These are phyloP conservation scores for Flabesymbios commensalis DNA, from an alignment of 2,888 invertebrate genomes.

Conservation along the genomic window DNA sequence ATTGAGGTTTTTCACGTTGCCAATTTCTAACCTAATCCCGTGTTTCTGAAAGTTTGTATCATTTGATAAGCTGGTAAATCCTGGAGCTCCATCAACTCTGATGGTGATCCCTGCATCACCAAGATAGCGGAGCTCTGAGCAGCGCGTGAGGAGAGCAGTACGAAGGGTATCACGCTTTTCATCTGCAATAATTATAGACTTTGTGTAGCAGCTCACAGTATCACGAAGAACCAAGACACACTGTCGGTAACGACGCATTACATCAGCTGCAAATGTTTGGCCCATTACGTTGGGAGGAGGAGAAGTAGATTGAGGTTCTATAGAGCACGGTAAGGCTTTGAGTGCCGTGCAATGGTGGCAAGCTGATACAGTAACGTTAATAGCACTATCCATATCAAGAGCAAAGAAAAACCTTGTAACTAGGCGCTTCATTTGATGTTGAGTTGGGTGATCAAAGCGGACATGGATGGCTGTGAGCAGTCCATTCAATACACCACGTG, in stretches of 20 bases:
- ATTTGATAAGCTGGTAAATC: not conserved
- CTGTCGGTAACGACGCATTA: slow-evolving; percentile 1
- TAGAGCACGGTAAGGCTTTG: not conserved
- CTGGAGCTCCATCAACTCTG: slow-evolving; percentile 7
- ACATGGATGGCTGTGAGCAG: slow-evolving; percentile 6
- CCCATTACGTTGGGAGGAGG: not conserved
- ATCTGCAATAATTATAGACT: not conserved
- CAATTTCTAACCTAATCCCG: not conserved
- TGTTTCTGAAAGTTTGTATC: not conserved
- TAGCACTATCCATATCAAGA: not conserved
- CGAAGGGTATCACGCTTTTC: not conserved
- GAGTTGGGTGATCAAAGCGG: slow-evolving; percentile 1
- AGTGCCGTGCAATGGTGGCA: slow-evolving; percentile 1
- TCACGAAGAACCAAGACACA: slow-evolving; percentile 2
- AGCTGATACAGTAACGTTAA: not conserved
- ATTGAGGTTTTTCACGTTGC: slow-evolving; percentile 2
- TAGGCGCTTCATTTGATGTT: slow-evolving; percentile 2
- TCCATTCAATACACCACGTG: not conserved
- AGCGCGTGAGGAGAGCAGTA: not conserved
- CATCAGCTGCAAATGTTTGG: slow-evolving; percentile 2
- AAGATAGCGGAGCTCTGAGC: not conserved
- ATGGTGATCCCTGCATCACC: not conserved
- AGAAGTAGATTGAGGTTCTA: not conserved
- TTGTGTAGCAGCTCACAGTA: not conserved
- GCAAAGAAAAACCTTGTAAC: slow-evolving; percentile 1